Conservation (phyloP, 2,888 invertebrate genomes). For the Meandrusa payeni region DNA sequence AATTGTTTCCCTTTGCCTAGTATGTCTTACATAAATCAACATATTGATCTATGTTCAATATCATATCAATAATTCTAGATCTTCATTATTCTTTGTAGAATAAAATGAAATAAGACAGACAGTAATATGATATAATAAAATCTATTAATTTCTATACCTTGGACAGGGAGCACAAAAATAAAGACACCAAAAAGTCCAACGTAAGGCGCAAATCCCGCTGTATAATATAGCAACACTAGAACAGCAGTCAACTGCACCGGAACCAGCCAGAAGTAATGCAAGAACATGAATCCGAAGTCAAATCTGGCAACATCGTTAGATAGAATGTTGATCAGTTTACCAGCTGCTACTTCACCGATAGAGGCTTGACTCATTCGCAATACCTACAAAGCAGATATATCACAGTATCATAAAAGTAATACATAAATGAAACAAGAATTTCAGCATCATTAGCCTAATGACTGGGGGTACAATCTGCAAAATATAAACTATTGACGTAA, state of each 20-base stretch:
- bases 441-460: too few relatives aligned
- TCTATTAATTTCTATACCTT: conserved; percentile 54
- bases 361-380: conserved; percentile 87
- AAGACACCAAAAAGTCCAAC: conserved; percentile 71
- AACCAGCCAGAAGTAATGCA: conserved; percentile 90
- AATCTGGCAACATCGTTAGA: conserved; percentile 92
- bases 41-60: too few relatives aligned
- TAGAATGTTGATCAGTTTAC: conserved; percentile 90
- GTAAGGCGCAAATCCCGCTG: conserved; percentile 62
- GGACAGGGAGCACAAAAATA: conserved; percentile 79
- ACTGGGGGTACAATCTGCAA: too few relatives aligned
- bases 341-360: conserved; percentile 84
- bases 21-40: too few relatives aligned
- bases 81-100: too few relatives aligned
- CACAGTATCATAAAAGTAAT: background rate
- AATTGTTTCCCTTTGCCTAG: too few relatives aligned
- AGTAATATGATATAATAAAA: too few relatives aligned
- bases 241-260: conserved; percentile 85
- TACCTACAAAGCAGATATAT: conserved; percentile 69
- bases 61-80: too few relatives aligned
- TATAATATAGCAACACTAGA: conserved; percentile 54
- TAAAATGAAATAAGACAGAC: too few relatives aligned
- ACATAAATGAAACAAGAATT: too few relatives aligned
- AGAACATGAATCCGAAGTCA: conserved; percentile 85
- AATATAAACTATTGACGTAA: too few relatives aligned